Conservation (phyloP, 2,113 vertebrate genomes). For the Vombatus ursinus region DNA sequence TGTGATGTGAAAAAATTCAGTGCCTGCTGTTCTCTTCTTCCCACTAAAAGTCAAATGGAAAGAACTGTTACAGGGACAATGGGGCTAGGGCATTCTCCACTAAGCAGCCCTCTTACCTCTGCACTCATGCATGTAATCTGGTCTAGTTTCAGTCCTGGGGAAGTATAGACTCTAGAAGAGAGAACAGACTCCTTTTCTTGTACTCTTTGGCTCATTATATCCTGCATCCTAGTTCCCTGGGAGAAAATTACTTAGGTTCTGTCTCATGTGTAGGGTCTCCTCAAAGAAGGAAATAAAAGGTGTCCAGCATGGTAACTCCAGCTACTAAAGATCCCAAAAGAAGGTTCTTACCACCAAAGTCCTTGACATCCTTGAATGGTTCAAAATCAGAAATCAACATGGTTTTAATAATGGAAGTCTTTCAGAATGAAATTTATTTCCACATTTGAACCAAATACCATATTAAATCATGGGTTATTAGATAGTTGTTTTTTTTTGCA, state of each 20-base stretch:
- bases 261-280: background rate
- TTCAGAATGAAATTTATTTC: background rate
- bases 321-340: background rate
- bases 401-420: background rate
- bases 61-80: background rate
- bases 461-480: background rate
- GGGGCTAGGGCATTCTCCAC: background rate
- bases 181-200: background rate
- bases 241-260: background rate
- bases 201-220: background rate
- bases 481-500: background rate
- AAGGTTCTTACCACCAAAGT: background rate
- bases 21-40: conserved; percentile 14
- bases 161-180: background rate
- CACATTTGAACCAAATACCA: background rate
- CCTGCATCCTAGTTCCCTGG: background rate
- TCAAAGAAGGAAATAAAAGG: background rate
- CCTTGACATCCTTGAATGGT: background rate
- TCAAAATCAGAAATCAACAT: background rate
- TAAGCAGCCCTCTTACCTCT: background rate
- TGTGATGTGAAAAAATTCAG: conserved; percentile 19
- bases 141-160: background rate
- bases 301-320: background rate
- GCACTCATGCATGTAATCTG: background rate
- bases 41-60: background rate